Base-by-base conservation (phyloP, 2,888 invertebrate species). In the Dryobota labecula region DNA sequence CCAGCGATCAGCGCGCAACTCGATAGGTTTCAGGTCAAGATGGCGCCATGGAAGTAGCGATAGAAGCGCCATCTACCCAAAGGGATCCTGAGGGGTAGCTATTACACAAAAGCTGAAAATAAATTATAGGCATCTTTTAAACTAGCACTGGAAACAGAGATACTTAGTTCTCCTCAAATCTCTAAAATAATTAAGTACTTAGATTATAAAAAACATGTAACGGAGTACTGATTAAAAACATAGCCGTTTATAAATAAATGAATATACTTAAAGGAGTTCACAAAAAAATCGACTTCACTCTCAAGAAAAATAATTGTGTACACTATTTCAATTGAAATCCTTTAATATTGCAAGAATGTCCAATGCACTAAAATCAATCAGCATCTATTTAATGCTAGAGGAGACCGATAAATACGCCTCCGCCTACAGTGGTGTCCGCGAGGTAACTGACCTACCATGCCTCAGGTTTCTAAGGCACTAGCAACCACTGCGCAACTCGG, bases 401-500 rank as follows among this genome's bases (percentile, higher is more conserved):
- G 13, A 73, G 18, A 13, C 38, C 11, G n/a, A 27, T 1, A 20
- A 27, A 7, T 49, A 20, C n/a, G 11, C n/a, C 18, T 20, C 24
- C 4, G 7, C 1, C 11, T 2, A 36, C 7, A 45, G 5, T 20
- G 2, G 8, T 13, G 30, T 9, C 13, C 8, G n/a, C 51, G 15
- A 60, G 36, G 33, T 58, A 27, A 38, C 51, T 60, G 36, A 11
- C 15, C n/a, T 18, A 47, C 18, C 18, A 45, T 30, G 3, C 20
- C 24, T 24, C 13, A 11, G 45, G 7, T 2, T 30, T 71, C 4
- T 30, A n/a, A 53, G 53, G 20, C 24, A n/a, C 74, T 15, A 43
- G 18, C 27, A n/a, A 33, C 15, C 27, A 43, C n/a, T 72, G 64
- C 75, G 30, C 65, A 75, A 47, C 20, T 54, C 30, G 20, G 13